Evolutionary conservation across 2,888 invertebrate species (phyloP), one percentile per base, ranked within the genome.

Genomic region (Stenoptilia bipunctidactyla): DNA sequence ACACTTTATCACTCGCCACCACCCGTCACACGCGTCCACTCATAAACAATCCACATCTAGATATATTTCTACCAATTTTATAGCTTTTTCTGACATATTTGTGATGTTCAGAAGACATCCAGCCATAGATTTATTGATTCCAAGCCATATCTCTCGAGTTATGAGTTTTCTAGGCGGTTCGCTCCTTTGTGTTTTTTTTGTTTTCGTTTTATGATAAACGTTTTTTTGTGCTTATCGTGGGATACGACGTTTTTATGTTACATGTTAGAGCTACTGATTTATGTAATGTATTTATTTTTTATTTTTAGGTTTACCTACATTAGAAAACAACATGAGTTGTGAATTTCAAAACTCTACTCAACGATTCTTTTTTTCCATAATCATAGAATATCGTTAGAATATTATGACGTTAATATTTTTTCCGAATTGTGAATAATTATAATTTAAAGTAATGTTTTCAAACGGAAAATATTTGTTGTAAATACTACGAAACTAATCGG

Each of bases 81-180:
- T 73, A 59, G 68, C 65, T 65, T 48, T 61, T 68, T 72, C 58
- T 79, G 82, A 82, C 82, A 80, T 79, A 77, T 80, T 80, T 80
- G 80, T 82, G 82, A 82, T 67, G 76, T 65, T 66, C 65, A 61
- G 60, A 58, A 69, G 70, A 66, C 54, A 48, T 47, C 53, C 50
- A 51, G 52, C 46, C 53, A 48, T 48, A 54, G 69, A 73, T 72
- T 73, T 74, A 74, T 73, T 64, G 68, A 72, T 71, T 69, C 70
- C 66, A 47, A 66, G 53, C 69, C 69, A 75, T 77, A 75, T 72
- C 75, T 64, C 60, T 65, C 61, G 55, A 57, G 55, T 56, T 53
- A 44, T 46, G 46, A 52, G 53, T 50, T 55, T 48, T 51, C 52
- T 51, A 20, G 49, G 61, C 67, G 66, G 68, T 60, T 62, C 55